Evolutionary conservation across 1,140 invertebrate genomes (phyloP), one percentile per base, ranked within the genome.

Genomic region (Gerris buenoi): DNA sequence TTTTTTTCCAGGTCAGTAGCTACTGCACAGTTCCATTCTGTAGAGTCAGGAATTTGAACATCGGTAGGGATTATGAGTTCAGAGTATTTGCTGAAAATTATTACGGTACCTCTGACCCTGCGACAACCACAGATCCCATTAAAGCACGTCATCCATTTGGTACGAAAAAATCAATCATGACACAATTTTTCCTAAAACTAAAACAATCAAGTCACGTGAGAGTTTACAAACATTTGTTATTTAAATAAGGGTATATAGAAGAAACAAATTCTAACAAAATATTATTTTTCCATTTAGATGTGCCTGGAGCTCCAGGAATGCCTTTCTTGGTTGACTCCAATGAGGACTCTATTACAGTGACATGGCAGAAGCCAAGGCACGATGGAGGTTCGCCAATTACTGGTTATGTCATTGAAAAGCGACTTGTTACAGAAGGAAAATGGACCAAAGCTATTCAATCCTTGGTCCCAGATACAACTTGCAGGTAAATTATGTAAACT

Each of bases 1-100:
- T 26, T 33, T 66, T 5, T n/a, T 65, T 71, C 28, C 68, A 81
- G 79, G 87, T 93, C 3, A 94, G 91, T 76, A 91, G 93, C 67
- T 98, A 95, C 74, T 87, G 95, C 27, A 89, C 90, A 5, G 88
- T 91, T 65, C 86, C 93, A 74, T 89, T 91, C 78, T 83, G 90
- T 61, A 85, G 93, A 62, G 89, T 98, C 22, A 86, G 93, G 62
- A 98, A 98, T 76, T 79, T 99, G 27, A 87, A 85, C 1, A 87
- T 97, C 25, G 94, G 93, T 46, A 85, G 85, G 69, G 87, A 92
- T 29, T 99, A 99, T 76, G 95, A 99, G 71, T 99, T 99, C 85
- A 84, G 95, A 68, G 95, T 99, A 1, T 89, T 94, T 82, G 96
- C 96, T 65, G 96, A 98, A 78, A 99, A 99, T 79, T 86, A 93